Evolutionary conservation across 2,113 vertebrate genomes (phyloP).

Genomic region (Setophaga petechia): DNA sequence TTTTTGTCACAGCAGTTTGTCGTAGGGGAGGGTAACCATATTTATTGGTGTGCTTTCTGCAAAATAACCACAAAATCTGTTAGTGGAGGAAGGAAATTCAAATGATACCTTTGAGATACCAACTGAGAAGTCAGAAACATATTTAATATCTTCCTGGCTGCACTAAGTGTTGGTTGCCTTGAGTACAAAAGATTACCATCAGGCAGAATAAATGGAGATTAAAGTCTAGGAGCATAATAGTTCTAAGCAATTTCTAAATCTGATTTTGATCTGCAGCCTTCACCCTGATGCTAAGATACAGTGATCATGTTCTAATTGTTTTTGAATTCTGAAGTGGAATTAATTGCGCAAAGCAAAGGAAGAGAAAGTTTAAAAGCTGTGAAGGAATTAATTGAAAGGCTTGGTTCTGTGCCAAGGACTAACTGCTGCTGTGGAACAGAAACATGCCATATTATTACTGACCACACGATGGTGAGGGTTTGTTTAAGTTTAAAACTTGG

Average conservation of each 20-base stretch:
- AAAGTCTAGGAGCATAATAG: rapidly evolving
- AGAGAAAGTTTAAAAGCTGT: background rate
- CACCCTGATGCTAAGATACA: rapidly evolving
- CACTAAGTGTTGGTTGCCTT: background rate
- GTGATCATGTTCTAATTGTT: rapidly evolving
- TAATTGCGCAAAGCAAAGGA: background rate
- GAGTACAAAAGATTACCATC: background rate
- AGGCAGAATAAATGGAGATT: background rate
- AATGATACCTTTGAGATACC: background rate
- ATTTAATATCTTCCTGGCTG: background rate
- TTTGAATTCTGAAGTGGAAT: background rate
- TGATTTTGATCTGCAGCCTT: background rate
- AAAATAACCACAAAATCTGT: background rate
- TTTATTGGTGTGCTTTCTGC: background rate
- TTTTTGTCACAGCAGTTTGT: background rate
- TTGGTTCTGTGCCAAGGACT: background rate
- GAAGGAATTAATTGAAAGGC: background rate
- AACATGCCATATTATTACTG: rapidly evolving
- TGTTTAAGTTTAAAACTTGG: background rate
- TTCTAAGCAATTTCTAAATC: background rate
- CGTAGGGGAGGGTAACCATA: background rate
- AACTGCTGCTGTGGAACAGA: background rate
- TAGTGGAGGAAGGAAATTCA: background rate
- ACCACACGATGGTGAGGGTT: rapidly evolving
- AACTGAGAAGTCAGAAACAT: background rate